Base-by-base conservation (phyloP, 1,140 invertebrate species). In the Bombus sibiricus region DNA sequence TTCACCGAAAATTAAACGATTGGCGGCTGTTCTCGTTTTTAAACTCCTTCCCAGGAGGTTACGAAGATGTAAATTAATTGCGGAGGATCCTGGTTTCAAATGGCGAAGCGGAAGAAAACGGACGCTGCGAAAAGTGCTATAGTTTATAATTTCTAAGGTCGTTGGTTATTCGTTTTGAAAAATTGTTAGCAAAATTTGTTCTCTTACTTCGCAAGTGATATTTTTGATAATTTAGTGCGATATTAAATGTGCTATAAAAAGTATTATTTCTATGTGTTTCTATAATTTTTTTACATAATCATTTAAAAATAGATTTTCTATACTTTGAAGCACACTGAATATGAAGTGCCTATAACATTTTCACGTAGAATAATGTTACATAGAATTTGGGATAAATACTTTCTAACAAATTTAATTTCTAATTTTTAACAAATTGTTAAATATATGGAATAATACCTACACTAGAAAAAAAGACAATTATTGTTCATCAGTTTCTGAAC, bases 1-100 rank as follows among this genome's bases (percentile, higher is more conserved):
- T 66, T 66, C 34, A 41, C 43, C 32, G n/a, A 83, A 75, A 62
- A 75, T 82, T 39, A 34, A 18, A n/a, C 13, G 43, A 32, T n/a
- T 15, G 10, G 3, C 25, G 25, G 22, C 13, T 37, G 18, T 25
- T 32, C 59, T 41, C 37, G 34, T 53, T 77, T 83, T 53, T 66
- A 83, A 53, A 53, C 22, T 53, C 34, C 28, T 57, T 3, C 39
- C 39, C n/a, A 3, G 28, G 32, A 74, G 53, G 62, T 81, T 62
- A 57, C 37, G 39, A 0, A 10, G 5, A 37, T 47, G 37, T 43
- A 34, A 73, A 74, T 81, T 81, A 62, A 62, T 74, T 47, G 53
- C 3, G 22, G 3, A 22, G 28, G 28, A 81, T 72, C 37, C 43
- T 8, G 22, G 57, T 43, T 62, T 73, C 13, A 43, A 41, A 53